Evolutionary conservation across 1,140 invertebrate genomes (phyloP).

Genomic region (Halotydeus destructor): DNA sequence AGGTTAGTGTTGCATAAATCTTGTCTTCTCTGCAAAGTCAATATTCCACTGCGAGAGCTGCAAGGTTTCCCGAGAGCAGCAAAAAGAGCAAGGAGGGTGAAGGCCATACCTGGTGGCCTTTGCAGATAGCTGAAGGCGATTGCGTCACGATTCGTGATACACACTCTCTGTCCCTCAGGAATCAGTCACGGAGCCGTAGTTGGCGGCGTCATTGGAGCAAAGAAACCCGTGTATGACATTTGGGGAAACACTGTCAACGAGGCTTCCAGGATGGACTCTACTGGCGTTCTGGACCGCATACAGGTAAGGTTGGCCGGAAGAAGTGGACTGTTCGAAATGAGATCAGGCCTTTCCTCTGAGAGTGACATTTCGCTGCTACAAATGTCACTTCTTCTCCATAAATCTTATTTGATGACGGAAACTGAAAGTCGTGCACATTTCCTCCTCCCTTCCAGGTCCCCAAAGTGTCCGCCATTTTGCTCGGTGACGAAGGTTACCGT

Average conservation of each 20-base stretch:
- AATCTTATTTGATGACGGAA: not conserved
- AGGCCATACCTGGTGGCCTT: too few relatives aligned
- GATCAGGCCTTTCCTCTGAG: too few relatives aligned
- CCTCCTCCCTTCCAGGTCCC: slow-evolving; percentile 17
- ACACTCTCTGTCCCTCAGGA: slow-evolving; percentile 31
- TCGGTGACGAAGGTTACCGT: slow-evolving; percentile 44
- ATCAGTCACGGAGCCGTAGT: slow-evolving; percentile 78
- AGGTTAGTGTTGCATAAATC: slow-evolving; percentile 29
- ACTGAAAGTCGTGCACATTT: slow-evolving; percentile 6
- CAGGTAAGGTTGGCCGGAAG: slow-evolving; percentile 34
- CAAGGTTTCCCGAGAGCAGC: not conserved
- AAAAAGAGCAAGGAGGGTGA: too few relatives aligned
- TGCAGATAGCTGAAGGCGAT: too few relatives aligned
- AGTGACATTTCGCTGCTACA: too few relatives aligned
- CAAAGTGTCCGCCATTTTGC: slow-evolving; percentile 30
- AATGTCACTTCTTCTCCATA: too few relatives aligned
- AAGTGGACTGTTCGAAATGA: too few relatives aligned
- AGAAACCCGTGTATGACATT: slow-evolving; percentile 94
- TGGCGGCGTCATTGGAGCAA: slow-evolving; percentile 87
- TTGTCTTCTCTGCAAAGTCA: not conserved
- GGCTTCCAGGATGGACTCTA: slow-evolving; percentile 78
- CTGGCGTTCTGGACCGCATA: slow-evolving; percentile 60
- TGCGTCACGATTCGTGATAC: not conserved
- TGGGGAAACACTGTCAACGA: slow-evolving; percentile 81
- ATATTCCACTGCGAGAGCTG: not conserved